A percentile compares a stretch with the other conserved stretches of the same genome.
These are phyloP conservation scores for Tubiluchus corallicola DNA, from an alignment of 2,888 invertebrate species.

Conservation along the genomic window DNA sequence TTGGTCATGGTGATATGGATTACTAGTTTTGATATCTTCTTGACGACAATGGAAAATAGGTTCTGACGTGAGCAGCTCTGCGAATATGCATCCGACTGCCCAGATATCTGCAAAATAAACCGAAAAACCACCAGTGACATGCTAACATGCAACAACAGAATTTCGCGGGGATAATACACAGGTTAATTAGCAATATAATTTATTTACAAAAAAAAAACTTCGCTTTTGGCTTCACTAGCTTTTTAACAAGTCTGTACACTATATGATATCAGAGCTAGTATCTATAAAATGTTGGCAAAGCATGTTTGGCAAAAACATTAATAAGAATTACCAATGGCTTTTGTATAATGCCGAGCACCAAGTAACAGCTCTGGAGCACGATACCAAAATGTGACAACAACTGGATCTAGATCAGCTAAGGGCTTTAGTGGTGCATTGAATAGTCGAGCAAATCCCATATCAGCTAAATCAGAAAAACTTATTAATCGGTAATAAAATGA, in stretches of 20 bases:
- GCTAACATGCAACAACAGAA: no score
- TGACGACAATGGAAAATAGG: constrained; percentile 98
- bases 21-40: constrained; percentile 97
- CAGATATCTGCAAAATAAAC: constrained; percentile 56
- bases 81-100: constrained; percentile 99
- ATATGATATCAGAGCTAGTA: no score
- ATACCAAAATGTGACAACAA: constrained; percentile 99
- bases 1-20: constrained; percentile 74
- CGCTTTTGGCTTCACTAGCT: no score
- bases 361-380: constrained; percentile 84
- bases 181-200: no score
- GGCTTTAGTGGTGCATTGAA: constrained; percentile 96
- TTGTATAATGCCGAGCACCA: constrained; percentile 90
- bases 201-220: no score
- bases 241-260: no score
- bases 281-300: no score
- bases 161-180: no score
- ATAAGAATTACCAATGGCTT: constrained; percentile 75
- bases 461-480: constrained; percentile 40
- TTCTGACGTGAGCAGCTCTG: constrained; percentile 92
- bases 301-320: no score
- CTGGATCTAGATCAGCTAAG: constrained; percentile 91
- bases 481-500: no score
- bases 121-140: no score
- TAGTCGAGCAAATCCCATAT: constrained; percentile 95